Evolutionary conservation across 2,888 invertebrate genomes (phyloP), one percentile per base, ranked within the genome.

Genomic region (Diaprepes abbreviatus): DNA sequence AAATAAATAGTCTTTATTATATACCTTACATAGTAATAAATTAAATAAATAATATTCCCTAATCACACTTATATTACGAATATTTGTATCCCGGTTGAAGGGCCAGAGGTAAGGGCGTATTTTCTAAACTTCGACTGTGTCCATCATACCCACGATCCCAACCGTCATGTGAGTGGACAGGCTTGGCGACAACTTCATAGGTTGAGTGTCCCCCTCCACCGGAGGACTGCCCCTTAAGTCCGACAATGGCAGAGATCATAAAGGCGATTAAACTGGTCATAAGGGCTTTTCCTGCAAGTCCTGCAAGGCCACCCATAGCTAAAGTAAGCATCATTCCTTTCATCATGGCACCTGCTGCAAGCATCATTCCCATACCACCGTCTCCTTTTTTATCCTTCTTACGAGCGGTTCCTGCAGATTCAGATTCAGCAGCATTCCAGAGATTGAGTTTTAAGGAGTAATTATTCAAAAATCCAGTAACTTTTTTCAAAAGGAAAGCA

Each of bases 261-360:
- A 93, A 85, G 0, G 93, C 92, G 88, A 93, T 90, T 69, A 93
- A 81, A 0, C 91, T 92, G 0, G 92, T 91, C 90, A 93, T 91
- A 14, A 93, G 80, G 0, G 93, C 93, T 81, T 93, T 93, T 10
- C 93, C 93, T 3, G 93, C 92, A 28, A 93, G 84, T 62, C 91
- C 82, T 0, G 92, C 92, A 2, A 93, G 82, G 0, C 89, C 91
- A 7, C 91, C 91, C 63, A 93, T 50, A 9, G 90, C 93, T 28
- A 93, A 79, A 0, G 92, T 90, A 81, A 91, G 88, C 0, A 93
- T 80, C 1, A 91, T 91, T 73, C 92, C 92, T 86, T 86, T 87
- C 83, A 87, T 85, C 86, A 87, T 86, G 79, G 86, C 80, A 10
- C 84, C 80, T 5, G 83, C 85, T 0, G 86, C 85, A 77, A 85